Base-by-base conservation (phyloP, 2,113 vertebrate species). In the Lanius collurio region DNA sequence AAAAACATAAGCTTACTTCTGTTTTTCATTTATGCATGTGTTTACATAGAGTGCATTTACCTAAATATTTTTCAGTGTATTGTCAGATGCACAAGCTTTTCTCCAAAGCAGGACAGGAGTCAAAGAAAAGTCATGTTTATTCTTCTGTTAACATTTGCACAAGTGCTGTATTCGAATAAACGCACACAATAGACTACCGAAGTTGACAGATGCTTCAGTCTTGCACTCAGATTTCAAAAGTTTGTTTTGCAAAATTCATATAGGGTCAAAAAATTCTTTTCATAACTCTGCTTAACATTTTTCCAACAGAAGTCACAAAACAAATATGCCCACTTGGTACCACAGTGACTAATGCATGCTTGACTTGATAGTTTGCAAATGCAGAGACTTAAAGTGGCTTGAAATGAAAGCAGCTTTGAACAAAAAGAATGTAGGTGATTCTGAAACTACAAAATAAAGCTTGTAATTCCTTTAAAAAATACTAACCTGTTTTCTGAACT, bases 401-500 rank as follows among this genome's bases (percentile, higher is more conserved):
- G 91, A 92, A 70, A 95, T 90, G 93, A 92, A 92, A 95, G 70
- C 52, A 87, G 83, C 50, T 96, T 94, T 62, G 69, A 90, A 79
- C 93, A 83, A 52, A 94, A 88, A 76, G 56, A 74, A 81, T 79
- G 91, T 63, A 93, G 67, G 90, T 88, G 90, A 91, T 57, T 89
- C 93, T 86, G 82, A 69, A 76, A 76, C 77, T 95, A 79, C 47
- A 65, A 10, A 93, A 95, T n/a, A 94, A 89, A 67, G 67, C 53
- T 94, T 82, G 96, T 81, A 92, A 95, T 91, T 95, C 83, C 93
- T 97, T 76, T 71, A 68, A 69, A 94, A 95, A 93, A 94, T 97
- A 98, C 98, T 94, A 91, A 99, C 99, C 99, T 99, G 98, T 98
- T 98, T 97, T 99, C 99, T 93, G 98, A 98, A 96, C 98, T 99